Percentiles rank a stretch among this genome's conserved stretches.
Evolutionary conservation across 2,888 invertebrate genomes (phyloP).

Genomic region (Gerosis bhagava): DNA sequence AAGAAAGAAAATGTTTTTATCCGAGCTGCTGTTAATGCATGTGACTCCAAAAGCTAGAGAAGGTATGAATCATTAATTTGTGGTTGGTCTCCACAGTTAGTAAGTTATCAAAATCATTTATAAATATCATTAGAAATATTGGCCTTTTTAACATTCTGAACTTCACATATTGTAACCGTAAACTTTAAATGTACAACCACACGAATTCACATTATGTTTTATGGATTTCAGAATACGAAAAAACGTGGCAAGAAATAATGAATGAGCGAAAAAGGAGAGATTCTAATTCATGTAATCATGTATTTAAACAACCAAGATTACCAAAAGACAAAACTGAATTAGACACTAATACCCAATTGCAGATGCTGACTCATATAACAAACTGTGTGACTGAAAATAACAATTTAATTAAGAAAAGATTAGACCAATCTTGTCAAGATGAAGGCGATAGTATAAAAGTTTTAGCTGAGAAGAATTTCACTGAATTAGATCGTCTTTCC

Average conservation of each 20-base stretch:
- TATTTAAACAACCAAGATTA: slow-evolving; percentile 37
- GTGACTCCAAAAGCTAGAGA: slow-evolving; percentile 80
- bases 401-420: slow-evolving; percentile 66
- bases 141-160: too few species aligned
- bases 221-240: slow-evolving; percentile 81
- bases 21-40: slow-evolving; percentile 78
- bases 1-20: slow-evolving; percentile 83
- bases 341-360: slow-evolving; percentile 58
- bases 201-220: too few species aligned
- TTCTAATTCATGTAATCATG: slow-evolving; percentile 47
- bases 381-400: slow-evolving; percentile 71
- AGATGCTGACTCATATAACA: slow-evolving; percentile 69
- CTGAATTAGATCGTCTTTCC: slow-evolving; percentile 69
- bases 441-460: slow-evolving; percentile 59
- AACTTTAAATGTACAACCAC: too few species aligned
- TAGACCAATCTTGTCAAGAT: slow-evolving; percentile 48
- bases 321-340: slow-evolving; percentile 41
- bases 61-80: slow-evolving; percentile 59
- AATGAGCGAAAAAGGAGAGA: slow-evolving; percentile 83
- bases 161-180: too few species aligned
- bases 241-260: slow-evolving; percentile 84
- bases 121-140: too few species aligned
- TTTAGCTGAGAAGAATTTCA: slow-evolving; percentile 72
- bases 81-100: background rate
- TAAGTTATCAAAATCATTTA: too few species aligned